Evolutionary conservation across 2,797 vertebrate genomes (phyloP).

Genomic region (Picus viridis): DNA sequence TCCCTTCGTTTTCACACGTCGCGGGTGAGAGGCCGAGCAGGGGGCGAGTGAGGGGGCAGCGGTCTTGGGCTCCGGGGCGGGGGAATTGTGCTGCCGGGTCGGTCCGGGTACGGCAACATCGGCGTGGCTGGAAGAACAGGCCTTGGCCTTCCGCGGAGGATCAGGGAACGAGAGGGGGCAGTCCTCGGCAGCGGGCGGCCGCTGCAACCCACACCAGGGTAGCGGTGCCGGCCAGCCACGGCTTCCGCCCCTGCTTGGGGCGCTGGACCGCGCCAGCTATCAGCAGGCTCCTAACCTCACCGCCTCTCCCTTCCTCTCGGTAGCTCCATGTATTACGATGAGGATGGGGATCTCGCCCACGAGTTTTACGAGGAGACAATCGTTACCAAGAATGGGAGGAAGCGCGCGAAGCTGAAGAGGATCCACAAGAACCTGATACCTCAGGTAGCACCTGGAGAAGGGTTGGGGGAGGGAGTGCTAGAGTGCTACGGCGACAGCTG

Average conservation of each 20-base stretch:
- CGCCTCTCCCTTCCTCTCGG: neutral
- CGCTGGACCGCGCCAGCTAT: neutral
- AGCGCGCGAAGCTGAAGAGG: conserved; percentile 94
- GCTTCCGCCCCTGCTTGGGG: neutral
- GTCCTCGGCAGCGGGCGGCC: neutral
- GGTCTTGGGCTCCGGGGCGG: neutral
- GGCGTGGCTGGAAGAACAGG: neutral
- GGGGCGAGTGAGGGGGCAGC: neutral
- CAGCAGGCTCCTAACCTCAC: neutral
- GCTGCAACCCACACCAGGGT: neutral
- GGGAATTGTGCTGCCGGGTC: neutral
- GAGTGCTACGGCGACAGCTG: fast-evolving
- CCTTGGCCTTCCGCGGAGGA: neutral
- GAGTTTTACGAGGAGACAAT: conserved; percentile 98
- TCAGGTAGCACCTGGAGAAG: conserved; percentile 83
- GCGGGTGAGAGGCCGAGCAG: conserved; percentile 81
- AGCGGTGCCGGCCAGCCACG: neutral
- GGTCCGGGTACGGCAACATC: neutral
- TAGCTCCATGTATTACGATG: conserved; percentile 96
- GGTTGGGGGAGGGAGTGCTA: too few relatives aligned
- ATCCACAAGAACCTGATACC: conserved; percentile 97
- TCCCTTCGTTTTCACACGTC: conserved; percentile 92
- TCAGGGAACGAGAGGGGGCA: neutral
- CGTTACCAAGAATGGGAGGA: conserved; percentile 95
- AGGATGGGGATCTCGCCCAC: conserved; percentile 97